Percentiles rank a stretch among this genome's conserved stretches.
Evolutionary conservation across 2,113 vertebrate genomes (phyloP).

Genomic region (Passer domesticus): DNA sequence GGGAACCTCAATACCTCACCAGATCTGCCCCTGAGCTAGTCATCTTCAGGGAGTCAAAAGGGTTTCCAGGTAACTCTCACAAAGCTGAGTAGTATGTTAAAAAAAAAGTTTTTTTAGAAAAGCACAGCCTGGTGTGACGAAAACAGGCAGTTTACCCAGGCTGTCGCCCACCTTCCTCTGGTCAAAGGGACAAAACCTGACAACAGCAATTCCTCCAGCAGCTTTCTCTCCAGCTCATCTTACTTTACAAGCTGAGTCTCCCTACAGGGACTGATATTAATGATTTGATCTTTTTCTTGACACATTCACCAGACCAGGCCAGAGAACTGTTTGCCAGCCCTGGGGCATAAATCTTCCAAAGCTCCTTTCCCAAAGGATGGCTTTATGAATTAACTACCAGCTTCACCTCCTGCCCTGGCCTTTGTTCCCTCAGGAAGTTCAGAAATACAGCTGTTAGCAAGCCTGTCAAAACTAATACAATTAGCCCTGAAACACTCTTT

Average conservation of each 20-base stretch:
- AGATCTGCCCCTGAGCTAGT: not conserved
- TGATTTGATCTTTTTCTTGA: not conserved
- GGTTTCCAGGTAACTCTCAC: not conserved
- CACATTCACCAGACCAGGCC: accelerated
- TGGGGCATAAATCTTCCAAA: not conserved
- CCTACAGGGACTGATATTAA: not conserved
- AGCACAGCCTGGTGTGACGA: not conserved
- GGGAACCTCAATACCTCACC: not conserved
- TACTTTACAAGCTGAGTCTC: not conserved
- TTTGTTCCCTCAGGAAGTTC: not conserved
- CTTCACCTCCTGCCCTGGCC: not conserved
- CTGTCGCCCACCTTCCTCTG: not conserved
- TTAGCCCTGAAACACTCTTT: not conserved
- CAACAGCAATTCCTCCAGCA: not conserved
- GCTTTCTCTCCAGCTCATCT: not conserved
- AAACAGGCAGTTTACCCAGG: not conserved
- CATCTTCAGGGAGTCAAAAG: not conserved
- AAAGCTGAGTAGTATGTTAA: not conserved
- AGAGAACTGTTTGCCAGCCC: not conserved
- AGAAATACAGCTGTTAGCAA: not conserved
- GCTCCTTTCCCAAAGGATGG: not conserved
- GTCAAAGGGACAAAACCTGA: not conserved
- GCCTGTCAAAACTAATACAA: not conserved
- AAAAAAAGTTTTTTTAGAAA: not conserved
- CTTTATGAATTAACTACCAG: not conserved